phyloP scores from a whole-genome alignment of 1,140 invertebrate species.

The Plodia interpunctella region DNA sequence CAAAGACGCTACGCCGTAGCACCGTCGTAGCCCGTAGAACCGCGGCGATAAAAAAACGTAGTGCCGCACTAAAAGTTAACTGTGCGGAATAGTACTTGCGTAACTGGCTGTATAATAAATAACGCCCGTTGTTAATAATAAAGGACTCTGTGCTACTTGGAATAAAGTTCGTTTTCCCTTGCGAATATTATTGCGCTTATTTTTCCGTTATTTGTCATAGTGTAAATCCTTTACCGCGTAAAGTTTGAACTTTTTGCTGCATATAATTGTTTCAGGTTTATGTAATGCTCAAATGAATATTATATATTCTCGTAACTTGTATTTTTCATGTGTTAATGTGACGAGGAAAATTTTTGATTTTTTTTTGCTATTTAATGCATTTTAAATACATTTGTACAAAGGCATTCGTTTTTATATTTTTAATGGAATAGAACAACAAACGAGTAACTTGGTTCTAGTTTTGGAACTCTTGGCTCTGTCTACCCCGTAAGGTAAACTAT shows the following conservation, averaged over 20 bases:
- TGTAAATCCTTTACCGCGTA: not conserved
- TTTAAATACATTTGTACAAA: no score
- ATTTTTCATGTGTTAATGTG: no score
- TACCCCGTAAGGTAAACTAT: no score
- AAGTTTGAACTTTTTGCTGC: not conserved
- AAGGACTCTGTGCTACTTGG: not conserved
- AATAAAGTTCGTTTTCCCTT: not conserved
- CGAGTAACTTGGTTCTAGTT: no score
- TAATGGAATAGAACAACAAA: no score
- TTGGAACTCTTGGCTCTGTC: no score
- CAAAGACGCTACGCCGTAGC: conserved; percentile 33
- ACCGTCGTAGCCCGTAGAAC: conserved; percentile 22
- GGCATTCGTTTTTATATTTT: no score
- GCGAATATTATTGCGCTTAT: not conserved
- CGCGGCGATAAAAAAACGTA: conserved; percentile 13
- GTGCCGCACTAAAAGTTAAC: conserved; percentile 5
- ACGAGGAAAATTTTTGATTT: no score
- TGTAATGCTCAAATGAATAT: not conserved
- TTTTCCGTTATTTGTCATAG: conserved; percentile 6
- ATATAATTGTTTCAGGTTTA: not conserved
- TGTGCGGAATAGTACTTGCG: conserved; percentile 3
- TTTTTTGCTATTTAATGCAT: no score
- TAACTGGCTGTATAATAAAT: conserved; percentile 7
- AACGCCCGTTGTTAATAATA: not conserved
- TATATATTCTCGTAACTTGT: no score